Percentiles rank a stretch among this genome's conserved stretches.
phyloP scores from a whole-genome alignment of 2,797 vertebrate species.

The Chrysocyon brachyurus region DNA sequence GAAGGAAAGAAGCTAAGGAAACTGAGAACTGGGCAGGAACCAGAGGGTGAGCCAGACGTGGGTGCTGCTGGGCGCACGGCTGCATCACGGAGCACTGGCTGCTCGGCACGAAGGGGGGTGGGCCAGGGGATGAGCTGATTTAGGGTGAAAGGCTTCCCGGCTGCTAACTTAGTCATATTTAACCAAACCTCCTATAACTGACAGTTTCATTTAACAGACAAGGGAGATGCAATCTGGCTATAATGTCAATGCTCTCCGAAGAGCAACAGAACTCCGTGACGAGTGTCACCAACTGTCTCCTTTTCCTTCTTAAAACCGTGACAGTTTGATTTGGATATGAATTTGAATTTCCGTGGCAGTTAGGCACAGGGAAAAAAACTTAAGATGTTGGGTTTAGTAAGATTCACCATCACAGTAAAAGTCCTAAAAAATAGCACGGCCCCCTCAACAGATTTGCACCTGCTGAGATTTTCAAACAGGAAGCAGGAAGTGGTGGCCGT shows the following conservation, averaged over 20 bases:
- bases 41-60: not conserved
- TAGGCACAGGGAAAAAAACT: not conserved
- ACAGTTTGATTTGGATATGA: not conserved
- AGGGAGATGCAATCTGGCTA: not conserved
- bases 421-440: not conserved
- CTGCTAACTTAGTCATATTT: not conserved
- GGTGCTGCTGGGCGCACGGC: not conserved
- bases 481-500: not conserved
- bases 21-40: not conserved
- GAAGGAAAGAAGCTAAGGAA: not conserved
- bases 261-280: not conserved
- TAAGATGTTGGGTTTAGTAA: not conserved
- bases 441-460: not conserved
- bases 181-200: not conserved
- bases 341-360: not conserved
- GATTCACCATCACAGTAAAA: not conserved
- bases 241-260: not conserved
- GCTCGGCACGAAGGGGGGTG: fast-evolving
- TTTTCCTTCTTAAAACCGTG: not conserved
- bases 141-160: not conserved
- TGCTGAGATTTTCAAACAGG: not conserved
- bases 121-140: not conserved
- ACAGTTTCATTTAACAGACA: not conserved
- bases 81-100: fast-evolving
- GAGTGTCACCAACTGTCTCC: not conserved